Evolutionary conservation across 1,140 invertebrate species (phyloP), one percentile per base, ranked within the genome.

Genomic region (Drosophila yakuba): DNA sequence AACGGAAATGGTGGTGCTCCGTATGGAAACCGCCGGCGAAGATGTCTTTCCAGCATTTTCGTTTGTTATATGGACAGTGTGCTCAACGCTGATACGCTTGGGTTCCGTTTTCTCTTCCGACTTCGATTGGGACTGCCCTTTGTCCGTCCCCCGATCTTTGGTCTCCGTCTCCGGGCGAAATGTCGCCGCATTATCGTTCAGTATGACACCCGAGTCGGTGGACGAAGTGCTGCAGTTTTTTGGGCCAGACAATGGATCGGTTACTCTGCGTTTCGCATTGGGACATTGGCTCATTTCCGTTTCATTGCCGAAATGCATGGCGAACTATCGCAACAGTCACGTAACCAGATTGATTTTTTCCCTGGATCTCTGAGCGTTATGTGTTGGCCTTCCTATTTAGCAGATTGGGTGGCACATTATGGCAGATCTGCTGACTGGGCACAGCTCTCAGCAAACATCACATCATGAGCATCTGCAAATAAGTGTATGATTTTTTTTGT

Each of bases 191-290:
- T 89, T 92, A 52, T 92, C 91, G 59, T 66, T 78, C 20, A 92
- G 63, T 54, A 86, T 78, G 10, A 92, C 91, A 15, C 91, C 91
- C 32, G 91, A 92, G 56, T 92, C 91, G 50, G 91, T 82, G 25
- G 91, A 92, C 23, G 91, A 90, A 45, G 91, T 86, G 52, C 91
- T 91, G 72, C 84, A 88, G 48, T 88, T 89, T 59, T 88, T 88
- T 43, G 63, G 64, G 28, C 67, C 61, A 3, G 72, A 41, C 35
- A 74, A 39, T 28, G 81, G 48, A 54, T 89, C 80, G 50, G 56
- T 75, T 32, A 60, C 68, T 51, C 77, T 79, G 32, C 45, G 50
- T 38, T 67, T 88, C 43, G 39, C 48, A 57, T 69, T 71, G 14
- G 51, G 43, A 52, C 36, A 83, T 43, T 75, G 66, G 44, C 61